These are phyloP conservation scores for Barnardius zonarius DNA, from an alignment of 2,113 vertebrate genomes.

Conservation along the genomic window DNA sequence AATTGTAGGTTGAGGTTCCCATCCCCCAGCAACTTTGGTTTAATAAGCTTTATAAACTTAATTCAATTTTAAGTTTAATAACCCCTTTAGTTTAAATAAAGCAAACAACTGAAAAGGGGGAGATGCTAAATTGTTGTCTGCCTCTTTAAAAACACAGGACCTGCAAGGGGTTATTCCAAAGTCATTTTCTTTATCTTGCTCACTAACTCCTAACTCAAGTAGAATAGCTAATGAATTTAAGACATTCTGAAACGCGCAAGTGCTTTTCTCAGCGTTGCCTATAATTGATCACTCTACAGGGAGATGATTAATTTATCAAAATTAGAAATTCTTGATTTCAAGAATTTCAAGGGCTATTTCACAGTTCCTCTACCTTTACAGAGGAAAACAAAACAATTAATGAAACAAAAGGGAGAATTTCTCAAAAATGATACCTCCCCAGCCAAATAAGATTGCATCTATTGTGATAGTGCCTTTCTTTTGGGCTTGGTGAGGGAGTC, in stretches of 20 bases:
- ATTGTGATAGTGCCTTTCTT: not conserved
- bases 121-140: not conserved
- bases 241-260: not conserved
- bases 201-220: not conserved
- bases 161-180: not conserved
- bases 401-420: not conserved
- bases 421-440: not conserved
- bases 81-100: not conserved
- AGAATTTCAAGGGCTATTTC: not conserved
- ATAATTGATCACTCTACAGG: conserved; percentile 2
- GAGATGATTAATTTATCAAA: conserved; percentile 52
- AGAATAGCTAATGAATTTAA: conserved; percentile 45
- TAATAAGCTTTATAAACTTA: not conserved
- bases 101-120: not conserved
- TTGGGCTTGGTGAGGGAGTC: not conserved
- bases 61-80: not conserved
- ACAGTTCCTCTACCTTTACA: not conserved
- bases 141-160: not conserved
- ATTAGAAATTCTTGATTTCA: conserved; percentile 23
- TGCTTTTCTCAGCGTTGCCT: not conserved
- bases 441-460: not conserved
- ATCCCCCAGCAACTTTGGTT: not conserved
- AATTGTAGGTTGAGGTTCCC: not conserved
- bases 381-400: not conserved
- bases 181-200: not conserved